Evolutionary conservation across 2,888 invertebrate species (phyloP), one percentile per base, ranked within the genome.

Genomic region (Automeris io): DNA sequence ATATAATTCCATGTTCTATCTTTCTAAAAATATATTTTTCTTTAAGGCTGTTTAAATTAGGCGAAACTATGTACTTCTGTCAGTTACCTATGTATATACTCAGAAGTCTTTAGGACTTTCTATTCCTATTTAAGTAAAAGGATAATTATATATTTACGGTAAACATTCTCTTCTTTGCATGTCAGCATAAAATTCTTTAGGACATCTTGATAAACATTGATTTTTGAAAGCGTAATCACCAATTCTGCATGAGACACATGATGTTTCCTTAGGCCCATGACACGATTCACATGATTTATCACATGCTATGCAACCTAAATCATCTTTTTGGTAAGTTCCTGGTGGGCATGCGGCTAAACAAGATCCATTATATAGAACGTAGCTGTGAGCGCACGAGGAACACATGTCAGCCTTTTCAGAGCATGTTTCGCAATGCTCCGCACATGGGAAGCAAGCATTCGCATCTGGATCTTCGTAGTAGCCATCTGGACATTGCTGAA

Each of bases 401-500:
- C 96, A 96, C 72, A 92, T 91, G 63, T 95, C 93, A 2, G 95
- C 93, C 45, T 92, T 91, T 58, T 94, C 93, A 49, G 93, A 92
- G 57, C 96, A 96, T 40, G 93, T 93, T 33, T 92, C 94, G 64
- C 96, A 95, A 68, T 95, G 95, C 18, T 94, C 92, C 39, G 93
- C 93, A 68, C 96, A 96, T 1, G 95, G 93, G 33, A 93, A 92
- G 70, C 96, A 96, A 0, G 94, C 93, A 59, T 91, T 91, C 40
- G 93, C 91, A 45, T 91, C 91, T 11, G 89, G 87, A 66, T 93
- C 93, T 85, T 94, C 93, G 64, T 92, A 96, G 68, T 95, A 96
- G 26, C 95, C 95, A 60, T 95, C 95, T 0, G 96, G 95, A 66
- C 96, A 96, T 58, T 93, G 92, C 70, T 95, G 95, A 42, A 96